phyloP scores from a whole-genome alignment of 2,113 vertebrate genomes.

The Apteryx owenii region DNA sequence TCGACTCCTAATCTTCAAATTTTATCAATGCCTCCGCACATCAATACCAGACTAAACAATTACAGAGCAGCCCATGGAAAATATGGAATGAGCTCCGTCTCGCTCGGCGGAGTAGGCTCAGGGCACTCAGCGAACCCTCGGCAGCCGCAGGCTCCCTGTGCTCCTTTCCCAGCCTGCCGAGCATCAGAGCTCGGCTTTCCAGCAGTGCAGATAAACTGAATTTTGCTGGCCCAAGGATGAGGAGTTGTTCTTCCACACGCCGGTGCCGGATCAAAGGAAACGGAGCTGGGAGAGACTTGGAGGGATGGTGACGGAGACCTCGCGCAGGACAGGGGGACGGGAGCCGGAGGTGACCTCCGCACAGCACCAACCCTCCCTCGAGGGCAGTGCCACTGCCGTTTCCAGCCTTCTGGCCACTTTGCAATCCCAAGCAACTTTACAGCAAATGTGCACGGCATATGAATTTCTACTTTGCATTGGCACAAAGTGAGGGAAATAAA shows the following conservation, averaged over 20 bases:
- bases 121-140: background rate
- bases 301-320: background rate
- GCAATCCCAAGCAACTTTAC: background rate
- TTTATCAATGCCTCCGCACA: background rate
- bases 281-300: fast-evolving
- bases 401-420: background rate
- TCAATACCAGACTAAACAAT: background rate
- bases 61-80: fast-evolving
- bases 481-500: background rate
- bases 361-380: background rate
- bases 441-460: background rate
- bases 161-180: background rate
- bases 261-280: background rate
- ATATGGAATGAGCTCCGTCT: background rate
- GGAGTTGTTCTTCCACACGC: background rate
- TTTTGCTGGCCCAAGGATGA: background rate
- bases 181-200: background rate
- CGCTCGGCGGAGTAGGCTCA: background rate
- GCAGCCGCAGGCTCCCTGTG: background rate
- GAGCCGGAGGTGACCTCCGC: background rate
- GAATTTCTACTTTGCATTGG: background rate
- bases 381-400: background rate
- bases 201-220: background rate
- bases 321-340: background rate
- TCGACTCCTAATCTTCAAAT: background rate